These are phyloP conservation scores for Monoplex corrugatus DNA, from an alignment of 2,888 invertebrate species.

Conservation along the genomic window DNA sequence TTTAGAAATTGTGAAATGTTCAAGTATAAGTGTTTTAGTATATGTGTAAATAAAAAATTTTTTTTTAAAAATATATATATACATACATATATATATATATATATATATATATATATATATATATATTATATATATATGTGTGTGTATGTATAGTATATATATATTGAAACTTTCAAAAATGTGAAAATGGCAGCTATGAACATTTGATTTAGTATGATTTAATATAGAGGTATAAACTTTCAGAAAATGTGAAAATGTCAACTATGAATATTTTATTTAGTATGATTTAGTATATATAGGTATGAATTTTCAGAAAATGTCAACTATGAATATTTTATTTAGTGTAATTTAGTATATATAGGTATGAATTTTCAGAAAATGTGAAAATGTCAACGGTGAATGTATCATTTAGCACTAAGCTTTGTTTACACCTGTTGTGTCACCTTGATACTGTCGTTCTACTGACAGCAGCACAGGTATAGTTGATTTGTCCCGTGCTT, in stretches of 20 bases:
- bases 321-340: conserved; percentile 59
- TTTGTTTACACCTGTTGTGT: not conserved
- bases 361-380: not conserved
- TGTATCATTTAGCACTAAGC: not conserved
- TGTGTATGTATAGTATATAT: not conserved
- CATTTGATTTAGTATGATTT: not conserved
- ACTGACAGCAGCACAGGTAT: not conserved
- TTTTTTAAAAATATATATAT: too few relatives aligned
- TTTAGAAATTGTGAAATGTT: too few relatives aligned
- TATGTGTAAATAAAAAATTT: too few relatives aligned
- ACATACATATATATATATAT: not conserved
- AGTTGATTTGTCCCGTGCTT: not conserved
- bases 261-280: conserved; percentile 59
- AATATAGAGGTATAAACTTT: not conserved
- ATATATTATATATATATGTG: not conserved
- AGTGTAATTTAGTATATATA: not conserved
- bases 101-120: not conserved
- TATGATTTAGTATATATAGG: not conserved
- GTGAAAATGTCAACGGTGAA: conserved; percentile 59
- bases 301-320: not conserved
- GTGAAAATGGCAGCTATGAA: not conserved
- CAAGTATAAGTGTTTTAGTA: too few relatives aligned
- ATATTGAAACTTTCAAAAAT: not conserved
- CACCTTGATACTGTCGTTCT: not conserved
- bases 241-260: not conserved